phyloP scores from a whole-genome alignment of 1,140 invertebrate genomes.

The Brachionus plicatilis region DNA sequence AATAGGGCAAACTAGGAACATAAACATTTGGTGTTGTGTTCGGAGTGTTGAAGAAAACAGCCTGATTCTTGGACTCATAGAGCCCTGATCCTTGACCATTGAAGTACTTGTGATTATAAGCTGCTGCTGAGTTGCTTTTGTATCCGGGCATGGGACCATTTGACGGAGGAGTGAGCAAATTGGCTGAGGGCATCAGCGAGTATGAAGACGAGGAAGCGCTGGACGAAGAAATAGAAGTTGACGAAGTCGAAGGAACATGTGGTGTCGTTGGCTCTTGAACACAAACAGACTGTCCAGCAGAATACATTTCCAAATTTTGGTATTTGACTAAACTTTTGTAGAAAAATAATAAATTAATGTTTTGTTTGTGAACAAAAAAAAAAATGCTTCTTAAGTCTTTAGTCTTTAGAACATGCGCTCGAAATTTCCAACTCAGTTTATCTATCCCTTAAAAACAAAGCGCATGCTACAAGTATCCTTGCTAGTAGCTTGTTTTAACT shows the following conservation, averaged over 20 bases:
- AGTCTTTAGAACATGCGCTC: neutral
- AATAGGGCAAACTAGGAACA: neutral
- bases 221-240: neutral
- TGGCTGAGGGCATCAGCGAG: neutral
- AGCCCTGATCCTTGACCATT: neutral
- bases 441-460: neutral
- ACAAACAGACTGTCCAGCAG: neutral
- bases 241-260: neutral
- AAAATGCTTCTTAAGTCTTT: neutral
- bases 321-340: neutral
- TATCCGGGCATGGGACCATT: neutral
- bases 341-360: neutral
- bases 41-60: neutral
- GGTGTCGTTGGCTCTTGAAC: neutral
- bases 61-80: neutral
- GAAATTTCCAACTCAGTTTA: neutral
- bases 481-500: neutral
- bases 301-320: neutral
- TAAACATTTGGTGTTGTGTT: neutral
- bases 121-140: neutral
- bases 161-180: conserved; percentile 2
- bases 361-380: neutral
- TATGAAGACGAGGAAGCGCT: neutral
- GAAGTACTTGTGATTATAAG: neutral
- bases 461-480: neutral